phyloP scores from a whole-genome alignment of 53 echinoderm and acorn worm species.

The Echinometra lucunter region DNA sequence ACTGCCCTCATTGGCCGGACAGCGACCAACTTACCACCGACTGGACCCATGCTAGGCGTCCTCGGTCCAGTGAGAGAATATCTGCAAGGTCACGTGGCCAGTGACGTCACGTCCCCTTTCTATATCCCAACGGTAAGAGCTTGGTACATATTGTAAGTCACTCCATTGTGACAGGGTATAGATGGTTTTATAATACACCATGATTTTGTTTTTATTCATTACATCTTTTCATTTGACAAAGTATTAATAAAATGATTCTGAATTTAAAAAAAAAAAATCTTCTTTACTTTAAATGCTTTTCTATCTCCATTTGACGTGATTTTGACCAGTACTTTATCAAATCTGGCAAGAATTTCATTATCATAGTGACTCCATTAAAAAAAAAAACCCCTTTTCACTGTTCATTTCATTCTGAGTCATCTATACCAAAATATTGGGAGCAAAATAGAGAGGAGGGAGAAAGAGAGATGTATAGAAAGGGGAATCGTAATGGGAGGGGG shows the following conservation, averaged over 20 bases:
- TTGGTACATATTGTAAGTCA: background rate
- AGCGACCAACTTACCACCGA: slow-evolving; percentile 50
- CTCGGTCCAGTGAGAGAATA: slow-evolving; percentile 62
- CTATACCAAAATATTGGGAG: background rate
- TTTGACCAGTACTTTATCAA: too few relatives aligned
- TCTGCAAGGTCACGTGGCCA: slow-evolving; percentile 65
- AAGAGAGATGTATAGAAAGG: background rate
- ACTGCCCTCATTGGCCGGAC: slow-evolving; percentile 69
- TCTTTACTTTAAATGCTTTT: too few relatives aligned
- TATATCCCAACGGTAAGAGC: slow-evolving; percentile 58
- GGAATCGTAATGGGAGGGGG: background rate
- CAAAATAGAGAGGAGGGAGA: background rate
- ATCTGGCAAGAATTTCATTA: too few relatives aligned
- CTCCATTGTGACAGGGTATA: slow-evolving; percentile 19
- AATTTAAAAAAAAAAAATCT: too few relatives aligned
- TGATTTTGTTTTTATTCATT: too few relatives aligned
- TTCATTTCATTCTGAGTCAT: too few relatives aligned
- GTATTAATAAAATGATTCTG: too few relatives aligned
- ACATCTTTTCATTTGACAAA: too few relatives aligned
- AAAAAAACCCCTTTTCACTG: too few relatives aligned
- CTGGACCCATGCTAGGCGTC: slow-evolving; percentile 58
- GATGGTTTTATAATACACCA: background rate
- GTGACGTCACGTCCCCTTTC: slow-evolving; percentile 67
- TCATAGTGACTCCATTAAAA: too few relatives aligned
- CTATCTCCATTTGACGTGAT: too few relatives aligned